Evolutionary conservation across 2,797 vertebrate genomes (phyloP), one percentile per base, ranked within the genome.

Genomic region (Sardinella longiceps): DNA sequence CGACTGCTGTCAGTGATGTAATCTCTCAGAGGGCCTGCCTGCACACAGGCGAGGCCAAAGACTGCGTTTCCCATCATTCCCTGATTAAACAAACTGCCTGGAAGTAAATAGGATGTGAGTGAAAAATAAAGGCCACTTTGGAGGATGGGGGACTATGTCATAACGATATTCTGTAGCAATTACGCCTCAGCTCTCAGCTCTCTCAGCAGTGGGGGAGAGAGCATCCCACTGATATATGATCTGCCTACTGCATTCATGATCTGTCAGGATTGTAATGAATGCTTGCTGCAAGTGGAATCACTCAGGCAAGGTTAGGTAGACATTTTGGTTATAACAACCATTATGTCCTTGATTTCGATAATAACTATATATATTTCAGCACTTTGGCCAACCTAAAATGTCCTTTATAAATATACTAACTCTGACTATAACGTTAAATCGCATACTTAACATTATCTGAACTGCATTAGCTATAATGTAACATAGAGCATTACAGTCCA

Each of bases 11-110:
- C 70, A 77, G 20, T 77, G 70, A 77, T 43, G 70, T 43, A 77
- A 77, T 77, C 33, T 37, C 30, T 20, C 66, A 30, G 66, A 74
- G 66, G 37, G 20, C 11, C 70, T 58, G n/a, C 23, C 56, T 53
- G 23, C 18, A 43, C 33, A 23, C 33, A 70, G n/a, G 28, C 15
- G 37, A 77, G 18, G 20, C n/a, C 51, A 70, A 2, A 33, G 66
- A 77, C 33, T 20, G 15, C 70, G 10, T 77, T 77, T 77, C 70
- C 70, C 70, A 77, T 77, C 33, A 77, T 23, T 39, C 70, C 43
- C 70, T 77, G 70, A 43, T 43, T 39, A 77, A 43, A 23, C 37
- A 15, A 43, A 23, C 18, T 33, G 18, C 37, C 37, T 6, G 37
- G 70, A 77, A 39, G 70, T 18, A 6, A 39, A 39, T 77, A 5